Evolutionary conservation across 2,888 invertebrate genomes (phyloP).

Genomic region (Gymnocheta viridis): DNA sequence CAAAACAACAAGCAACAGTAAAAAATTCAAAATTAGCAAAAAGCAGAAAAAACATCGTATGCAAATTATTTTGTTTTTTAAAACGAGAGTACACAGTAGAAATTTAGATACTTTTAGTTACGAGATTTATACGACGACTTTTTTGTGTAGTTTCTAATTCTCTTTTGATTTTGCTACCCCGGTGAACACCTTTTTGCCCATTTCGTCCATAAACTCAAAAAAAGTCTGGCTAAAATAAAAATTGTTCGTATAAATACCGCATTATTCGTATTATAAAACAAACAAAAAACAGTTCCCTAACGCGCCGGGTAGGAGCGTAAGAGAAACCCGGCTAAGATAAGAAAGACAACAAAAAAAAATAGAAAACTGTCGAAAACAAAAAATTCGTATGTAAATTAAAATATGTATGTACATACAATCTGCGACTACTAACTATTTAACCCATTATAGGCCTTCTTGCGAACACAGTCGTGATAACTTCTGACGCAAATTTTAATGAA

Average conservation of each 20-base stretch:
- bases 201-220: no score
- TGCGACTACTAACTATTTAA: background rate
- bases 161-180: no score
- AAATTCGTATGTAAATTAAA: constrained; percentile 12
- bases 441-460: background rate
- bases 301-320: constrained; percentile 32
- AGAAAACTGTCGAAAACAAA: background rate
- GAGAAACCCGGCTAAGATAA: constrained; percentile 46
- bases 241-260: no score
- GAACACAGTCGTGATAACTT: background rate
- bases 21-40: constrained; percentile 9
- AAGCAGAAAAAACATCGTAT: constrained; percentile 34
- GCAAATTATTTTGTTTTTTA: constrained; percentile 56
- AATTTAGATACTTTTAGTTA: constrained; percentile 56
- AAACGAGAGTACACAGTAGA: constrained; percentile 44
- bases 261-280: background rate
- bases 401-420: background rate
- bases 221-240: no score
- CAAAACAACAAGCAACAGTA: constrained; percentile 24
- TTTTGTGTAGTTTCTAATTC: background rate
- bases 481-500: no score
- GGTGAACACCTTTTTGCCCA: no score
- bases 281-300: background rate
- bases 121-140: no score
- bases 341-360: constrained; percentile 8